Conservation (phyloP, 2,113 vertebrate genomes). For the Proterorhinus semilunaris region DNA sequence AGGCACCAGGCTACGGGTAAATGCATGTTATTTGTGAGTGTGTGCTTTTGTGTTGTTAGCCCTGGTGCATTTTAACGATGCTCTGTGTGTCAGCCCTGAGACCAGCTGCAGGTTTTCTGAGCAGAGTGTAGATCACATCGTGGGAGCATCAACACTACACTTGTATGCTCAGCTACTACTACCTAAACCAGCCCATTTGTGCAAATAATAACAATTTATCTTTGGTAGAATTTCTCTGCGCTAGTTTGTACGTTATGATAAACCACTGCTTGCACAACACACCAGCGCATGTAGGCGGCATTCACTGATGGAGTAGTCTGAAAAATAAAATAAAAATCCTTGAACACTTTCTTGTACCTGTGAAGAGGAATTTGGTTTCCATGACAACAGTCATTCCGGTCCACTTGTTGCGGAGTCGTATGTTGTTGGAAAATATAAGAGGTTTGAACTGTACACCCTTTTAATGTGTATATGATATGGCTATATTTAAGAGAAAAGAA, state of each 20-base stretch:
- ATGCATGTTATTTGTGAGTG: background rate
- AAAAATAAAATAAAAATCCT: background rate
- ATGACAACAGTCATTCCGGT: background rate
- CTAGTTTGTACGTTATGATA: too few species aligned
- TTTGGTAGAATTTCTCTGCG: too few species aligned
- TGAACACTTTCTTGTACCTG: constrained; percentile 2
- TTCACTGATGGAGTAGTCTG: constrained; percentile 5
- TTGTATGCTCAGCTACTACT: background rate
- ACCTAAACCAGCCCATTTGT: constrained; percentile 1
- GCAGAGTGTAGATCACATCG: constrained; percentile 25
- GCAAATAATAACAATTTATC: too few species aligned
- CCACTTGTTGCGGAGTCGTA: constrained; percentile 7
- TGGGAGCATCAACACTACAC: constrained; percentile 42
- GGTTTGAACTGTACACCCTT: background rate
- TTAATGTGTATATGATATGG: background rate
- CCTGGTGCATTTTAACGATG: constrained; percentile 49
- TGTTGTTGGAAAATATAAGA: background rate
- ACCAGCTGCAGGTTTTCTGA: constrained; percentile 53
- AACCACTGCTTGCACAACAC: constrained; percentile 15
- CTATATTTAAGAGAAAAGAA: background rate
- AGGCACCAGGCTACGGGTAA: constrained; percentile 21
- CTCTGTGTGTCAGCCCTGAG: constrained; percentile 53
- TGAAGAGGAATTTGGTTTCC: constrained; percentile 3
- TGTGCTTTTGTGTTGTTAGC: constrained; percentile 4
- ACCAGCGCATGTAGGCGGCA: background rate